These are phyloP conservation scores for Beris morrisii DNA, from an alignment of 2,888 invertebrate genomes.

Conservation along the genomic window DNA sequence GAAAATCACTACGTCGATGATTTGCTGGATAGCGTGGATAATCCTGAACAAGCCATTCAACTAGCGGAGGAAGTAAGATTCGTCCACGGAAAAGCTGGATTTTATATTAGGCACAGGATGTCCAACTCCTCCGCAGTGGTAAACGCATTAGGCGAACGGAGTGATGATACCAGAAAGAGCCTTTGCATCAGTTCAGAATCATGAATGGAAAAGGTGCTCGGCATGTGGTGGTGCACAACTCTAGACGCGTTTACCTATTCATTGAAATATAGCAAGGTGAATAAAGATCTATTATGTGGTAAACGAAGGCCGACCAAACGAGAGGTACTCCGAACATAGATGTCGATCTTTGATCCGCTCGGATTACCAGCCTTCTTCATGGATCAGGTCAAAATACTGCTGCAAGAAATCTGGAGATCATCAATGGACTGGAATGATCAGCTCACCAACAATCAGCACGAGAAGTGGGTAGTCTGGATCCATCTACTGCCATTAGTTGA, in stretches of 20 bases:
- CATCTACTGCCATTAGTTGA: conserved; percentile 15
- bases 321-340: conserved; percentile 35
- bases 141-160: conserved; percentile 27
- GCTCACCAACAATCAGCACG: too few species aligned
- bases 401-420: conserved; percentile 39
- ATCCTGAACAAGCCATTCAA: background rate
- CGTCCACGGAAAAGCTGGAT: conserved; percentile 19
- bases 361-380: background rate
- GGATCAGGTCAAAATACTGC: conserved; percentile 37
- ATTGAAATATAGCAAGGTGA: conserved; percentile 34
- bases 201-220: conserved; percentile 36
- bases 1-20: conserved; percentile 31
- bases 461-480: conserved; percentile 30
- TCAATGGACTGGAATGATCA: background rate
- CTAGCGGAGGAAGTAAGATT: conserved; percentile 33
- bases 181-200: background rate
- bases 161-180: background rate
- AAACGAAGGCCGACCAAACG: conserved; percentile 35
- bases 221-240: conserved; percentile 37
- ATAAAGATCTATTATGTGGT: background rate
- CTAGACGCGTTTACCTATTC: conserved; percentile 35
- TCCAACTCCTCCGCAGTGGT: conserved; percentile 36
- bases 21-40: background rate
- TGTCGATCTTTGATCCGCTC: conserved; percentile 20
- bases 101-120: conserved; percentile 40